These are phyloP conservation scores for Spea hammondii DNA, from an alignment of 2,797 vertebrate species.

Conservation along the genomic window DNA sequence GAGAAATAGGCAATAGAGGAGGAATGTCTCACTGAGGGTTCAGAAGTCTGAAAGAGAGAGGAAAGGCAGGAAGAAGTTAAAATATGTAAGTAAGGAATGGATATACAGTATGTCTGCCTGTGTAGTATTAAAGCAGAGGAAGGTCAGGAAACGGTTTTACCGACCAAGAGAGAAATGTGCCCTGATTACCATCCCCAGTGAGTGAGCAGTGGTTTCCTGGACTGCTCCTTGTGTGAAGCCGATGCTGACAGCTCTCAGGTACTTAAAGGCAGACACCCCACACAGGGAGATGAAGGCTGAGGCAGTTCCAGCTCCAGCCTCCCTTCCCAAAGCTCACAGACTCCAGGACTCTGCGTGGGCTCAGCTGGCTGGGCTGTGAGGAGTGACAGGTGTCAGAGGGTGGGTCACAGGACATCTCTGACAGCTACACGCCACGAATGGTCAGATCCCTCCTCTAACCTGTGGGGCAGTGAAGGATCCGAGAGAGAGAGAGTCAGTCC, in stretches of 20 bases:
- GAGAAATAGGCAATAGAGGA: too few species aligned
- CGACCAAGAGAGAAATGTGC: not conserved
- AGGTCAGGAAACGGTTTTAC: not conserved
- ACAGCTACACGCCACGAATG: slow-evolving; percentile 16
- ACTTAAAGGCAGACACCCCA: not conserved
- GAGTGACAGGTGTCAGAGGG: slow-evolving; percentile 37
- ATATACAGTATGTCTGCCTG: too few species aligned
- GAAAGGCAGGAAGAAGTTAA: not conserved
- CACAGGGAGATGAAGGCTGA: not conserved
- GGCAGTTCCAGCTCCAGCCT: not conserved
- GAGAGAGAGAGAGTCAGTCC: not conserved
- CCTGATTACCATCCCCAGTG: too few species aligned
- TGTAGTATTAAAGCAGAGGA: not conserved
- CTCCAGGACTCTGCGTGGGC: not conserved
- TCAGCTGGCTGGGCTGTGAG: slow-evolving; percentile 7
- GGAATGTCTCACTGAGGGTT: not conserved
- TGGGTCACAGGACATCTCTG: slow-evolving; percentile 14
- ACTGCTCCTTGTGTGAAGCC: not conserved
- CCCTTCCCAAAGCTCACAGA: not conserved
- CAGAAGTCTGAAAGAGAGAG: not conserved
- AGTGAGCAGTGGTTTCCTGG: too few species aligned
- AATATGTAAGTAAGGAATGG: not conserved
- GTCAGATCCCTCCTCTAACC: slow-evolving; percentile 23
- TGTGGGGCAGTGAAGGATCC: not conserved
- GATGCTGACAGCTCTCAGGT: slow-evolving; percentile 8